phyloP scores from a whole-genome alignment of 2,797 vertebrate genomes.

The Artibeus lituratus region DNA sequence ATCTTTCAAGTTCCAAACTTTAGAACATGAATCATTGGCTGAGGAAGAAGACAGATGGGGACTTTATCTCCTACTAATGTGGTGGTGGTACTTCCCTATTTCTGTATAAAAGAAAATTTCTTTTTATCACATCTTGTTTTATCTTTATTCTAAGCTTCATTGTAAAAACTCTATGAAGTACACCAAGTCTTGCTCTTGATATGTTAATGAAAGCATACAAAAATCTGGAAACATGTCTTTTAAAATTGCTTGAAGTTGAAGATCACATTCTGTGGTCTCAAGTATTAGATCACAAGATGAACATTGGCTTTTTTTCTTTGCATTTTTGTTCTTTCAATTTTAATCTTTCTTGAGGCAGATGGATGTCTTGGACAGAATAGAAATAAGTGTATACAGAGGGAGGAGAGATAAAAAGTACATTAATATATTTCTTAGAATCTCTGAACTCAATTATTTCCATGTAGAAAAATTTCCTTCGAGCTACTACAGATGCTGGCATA shows the following conservation, averaged over 20 bases:
- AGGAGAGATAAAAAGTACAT: not conserved
- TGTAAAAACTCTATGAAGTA: not conserved
- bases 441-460: not conserved
- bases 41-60: not conserved
- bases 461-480: not conserved
- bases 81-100: not conserved
- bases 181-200: not conserved
- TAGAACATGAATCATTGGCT: not conserved
- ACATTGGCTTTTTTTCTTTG: not conserved
- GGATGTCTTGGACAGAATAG: not conserved
- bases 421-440: not conserved
- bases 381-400: not conserved
- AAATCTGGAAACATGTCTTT: not conserved
- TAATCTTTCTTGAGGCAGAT: not conserved
- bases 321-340: not conserved
- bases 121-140: not conserved
- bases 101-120: not conserved
- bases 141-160: not conserved
- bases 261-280: not conserved
- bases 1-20: slow-evolving; percentile 1
- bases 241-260: not conserved
- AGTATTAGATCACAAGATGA: not conserved
- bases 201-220: not conserved
- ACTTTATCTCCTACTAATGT: not conserved
- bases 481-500: not conserved